Evolutionary conservation across 2,797 vertebrate species (phyloP).

Genomic region (Urophycis tenuis): DNA sequence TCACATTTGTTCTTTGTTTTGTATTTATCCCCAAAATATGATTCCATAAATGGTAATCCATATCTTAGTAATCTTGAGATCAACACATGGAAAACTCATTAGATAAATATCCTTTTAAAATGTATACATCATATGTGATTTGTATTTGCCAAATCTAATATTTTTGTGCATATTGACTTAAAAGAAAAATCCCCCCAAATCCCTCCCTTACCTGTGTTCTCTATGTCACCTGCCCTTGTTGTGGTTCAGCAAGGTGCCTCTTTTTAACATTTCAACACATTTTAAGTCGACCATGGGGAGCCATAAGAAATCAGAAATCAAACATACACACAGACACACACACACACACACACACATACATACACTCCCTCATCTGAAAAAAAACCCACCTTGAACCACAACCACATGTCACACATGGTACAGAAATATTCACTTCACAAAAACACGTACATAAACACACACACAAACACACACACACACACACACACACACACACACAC

Average conservation of each 20-base stretch:
- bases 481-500: background rate
- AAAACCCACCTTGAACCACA: no score
- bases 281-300: no score
- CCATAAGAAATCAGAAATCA: background rate
- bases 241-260: no score
- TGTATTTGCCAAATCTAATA: background rate
- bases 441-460: background rate
- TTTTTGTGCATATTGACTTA: no score
- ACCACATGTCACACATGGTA: background rate
- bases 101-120: no score
- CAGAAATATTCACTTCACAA: background rate
- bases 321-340: conserved; percentile 2
- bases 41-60: no score
- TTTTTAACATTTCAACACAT: no score
- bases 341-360: conserved; percentile 10
- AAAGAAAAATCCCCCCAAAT: no score
- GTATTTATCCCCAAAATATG: no score
- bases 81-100: no score
- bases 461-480: background rate
- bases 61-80: no score
- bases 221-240: background rate
- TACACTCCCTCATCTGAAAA: background rate
- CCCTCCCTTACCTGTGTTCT: no score
- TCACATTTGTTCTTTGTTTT: background rate
- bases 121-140: background rate